These are phyloP conservation scores for Ellobius talpinus DNA, from an alignment of 2,113 vertebrate genomes.

Conservation along the genomic window DNA sequence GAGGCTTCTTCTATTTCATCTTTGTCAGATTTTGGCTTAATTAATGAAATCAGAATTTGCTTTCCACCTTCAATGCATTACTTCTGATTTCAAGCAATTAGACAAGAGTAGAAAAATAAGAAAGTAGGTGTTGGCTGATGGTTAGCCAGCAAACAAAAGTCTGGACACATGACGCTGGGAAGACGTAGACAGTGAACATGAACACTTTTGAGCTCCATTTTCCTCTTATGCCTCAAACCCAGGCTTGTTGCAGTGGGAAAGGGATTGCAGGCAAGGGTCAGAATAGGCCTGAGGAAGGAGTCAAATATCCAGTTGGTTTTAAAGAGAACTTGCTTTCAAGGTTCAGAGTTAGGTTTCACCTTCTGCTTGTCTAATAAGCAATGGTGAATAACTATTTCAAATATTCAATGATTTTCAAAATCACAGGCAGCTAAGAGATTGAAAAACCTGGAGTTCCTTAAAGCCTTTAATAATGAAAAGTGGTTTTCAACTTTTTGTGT, in stretches of 20 bases:
- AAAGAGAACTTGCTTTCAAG: neutral
- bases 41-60: slow-evolving; percentile 17
- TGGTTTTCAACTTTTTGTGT: neutral
- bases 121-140: neutral
- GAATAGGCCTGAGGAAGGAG: neutral
- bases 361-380: neutral
- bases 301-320: no score
- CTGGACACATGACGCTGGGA: neutral
- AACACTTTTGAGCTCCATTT: neutral
- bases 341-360: neutral
- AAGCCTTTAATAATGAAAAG: neutral
- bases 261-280: neutral
- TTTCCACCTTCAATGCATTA: slow-evolving; percentile 18
- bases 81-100: slow-evolving; percentile 56
- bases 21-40: slow-evolving; percentile 54
- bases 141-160: neutral
- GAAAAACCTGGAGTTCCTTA: neutral
- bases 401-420: neutral
- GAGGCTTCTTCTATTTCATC: slow-evolving; percentile 56
- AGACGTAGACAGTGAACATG: neutral
- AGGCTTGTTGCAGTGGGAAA: neutral
- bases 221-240: neutral
- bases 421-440: neutral
- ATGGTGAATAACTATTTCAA: neutral
- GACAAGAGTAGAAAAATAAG: neutral